Evolutionary conservation across 2,888 invertebrate genomes (phyloP), one percentile per base, ranked within the genome.

Genomic region (Harmothoe impar): DNA sequence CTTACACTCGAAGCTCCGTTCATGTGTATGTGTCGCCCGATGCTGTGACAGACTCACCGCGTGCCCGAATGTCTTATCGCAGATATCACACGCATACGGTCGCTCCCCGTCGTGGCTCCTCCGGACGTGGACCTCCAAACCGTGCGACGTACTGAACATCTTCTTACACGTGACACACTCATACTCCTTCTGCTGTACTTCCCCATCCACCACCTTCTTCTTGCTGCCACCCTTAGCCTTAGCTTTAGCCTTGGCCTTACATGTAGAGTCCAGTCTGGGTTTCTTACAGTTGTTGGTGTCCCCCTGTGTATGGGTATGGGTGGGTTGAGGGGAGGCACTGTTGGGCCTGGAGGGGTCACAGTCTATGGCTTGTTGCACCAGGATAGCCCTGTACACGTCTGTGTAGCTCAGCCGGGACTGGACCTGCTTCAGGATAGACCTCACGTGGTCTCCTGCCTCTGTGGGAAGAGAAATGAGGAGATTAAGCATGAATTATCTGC

Each of bases 31-130:
- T 20, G 96, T 97, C 96, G 96, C 98, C 97, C 98, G 97, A 96
- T 99, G 99, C 96, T 99, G 99, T 95, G 98, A 98, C 93, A 99
- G 97, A 96, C 98, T 98, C 81, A 95, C 95, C 96, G 99, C 98
- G 96, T 99, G 99, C 91, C 99, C 99, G 96, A 99, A 99, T 33
- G 99, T 99, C 96, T 99, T 99, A 96, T 98, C 98, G 97, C 99
- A 99, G 93, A 99, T 96, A 96, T 99, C 99, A 96, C 99, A 99
- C 92, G 99, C 99, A 96, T 98, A 99, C 0, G 99, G 99, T 94
- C 99, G 97, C 96, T 98, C 98, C 20, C 99, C 99, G 78, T 94
- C 96, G 94, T 99, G 99, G 54, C 98, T 98, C 93, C 99, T 97
- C 93, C 99, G 97, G 31, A 99, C 98, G 96, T 99, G 99, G 92